Evolutionary conservation across 2,797 vertebrate genomes (phyloP), one percentile per base, ranked within the genome.

Genomic region (Okamejei kenojei): DNA sequence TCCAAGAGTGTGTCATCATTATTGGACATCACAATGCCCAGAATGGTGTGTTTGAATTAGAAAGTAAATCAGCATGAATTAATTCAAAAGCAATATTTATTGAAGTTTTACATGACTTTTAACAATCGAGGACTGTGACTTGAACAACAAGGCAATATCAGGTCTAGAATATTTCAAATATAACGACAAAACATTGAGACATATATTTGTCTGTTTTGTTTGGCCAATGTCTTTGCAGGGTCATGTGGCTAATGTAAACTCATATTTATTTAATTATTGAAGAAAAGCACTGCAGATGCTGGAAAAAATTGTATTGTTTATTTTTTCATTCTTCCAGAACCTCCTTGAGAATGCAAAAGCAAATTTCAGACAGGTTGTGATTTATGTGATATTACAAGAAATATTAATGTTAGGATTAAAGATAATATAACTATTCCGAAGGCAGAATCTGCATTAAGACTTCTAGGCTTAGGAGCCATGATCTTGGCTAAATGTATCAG

Each of bases 41-140:
- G 61, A 88, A 65, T 35, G 17, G 63, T 32, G n/a, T 65, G 65
- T 88, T 88, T 65, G 29, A 84, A 61, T 86, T 81, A 38, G 38
- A 84, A 84, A 58, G 45, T 61, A 58, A 84, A 84, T 58, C n/a
- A 86, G 63, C 58, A 88, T 0, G 32, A 19, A 65, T n/a, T 32
- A 68, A 88, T 35, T 88, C 84, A 88, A 32, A 65, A 88, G 13
- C 84, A 88, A 68, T 68, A 68, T 88, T 65, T 88, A 86, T 86
- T 68, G n/a, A 88, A 68, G 17, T 26, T 68, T 88, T 68, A 68
- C 7, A 7, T 65, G 61, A 63, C 61, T 86, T 58, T 61, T 63
- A 63, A 65, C 17, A 32, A 65, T 88, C 7, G 68, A 68, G n/a
- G 0, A n/a, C 29, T 68, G 65, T 68, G 29, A 32, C 58, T 63